A percentile compares a stretch with the other conserved stretches of the same genome.
Conservation (phyloP, 2,888 invertebrate genomes). For the Limnephilus lunatus region DNA sequence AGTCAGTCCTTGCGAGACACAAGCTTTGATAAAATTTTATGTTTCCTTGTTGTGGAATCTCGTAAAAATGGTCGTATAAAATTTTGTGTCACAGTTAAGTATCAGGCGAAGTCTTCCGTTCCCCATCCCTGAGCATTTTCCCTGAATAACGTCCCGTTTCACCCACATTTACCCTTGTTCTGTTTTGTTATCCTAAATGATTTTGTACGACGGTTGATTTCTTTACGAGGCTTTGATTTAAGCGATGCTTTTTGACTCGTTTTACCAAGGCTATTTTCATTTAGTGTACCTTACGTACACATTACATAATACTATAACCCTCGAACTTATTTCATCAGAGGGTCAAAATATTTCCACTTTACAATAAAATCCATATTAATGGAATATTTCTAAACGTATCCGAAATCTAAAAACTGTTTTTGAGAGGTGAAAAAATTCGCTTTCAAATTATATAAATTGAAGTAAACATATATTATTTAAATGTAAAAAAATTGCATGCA, state of each 20-base stretch:
- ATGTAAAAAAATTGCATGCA: no score
- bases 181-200: not conserved
- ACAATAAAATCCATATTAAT: no score
- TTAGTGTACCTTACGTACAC: not conserved
- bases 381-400: no score
- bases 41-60: not conserved
- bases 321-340: no score
- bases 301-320: no score
- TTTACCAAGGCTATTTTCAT: not conserved
- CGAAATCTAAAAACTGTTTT: no score
- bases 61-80: not conserved
- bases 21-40: not conserved
- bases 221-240: not conserved
- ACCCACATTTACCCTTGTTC: not conserved
- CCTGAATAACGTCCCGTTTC: not conserved
- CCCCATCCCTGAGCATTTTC: not conserved
- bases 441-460: no score
- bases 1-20: not conserved
- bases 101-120: not conserved
- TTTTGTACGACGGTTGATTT: not conserved
- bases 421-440: no score
- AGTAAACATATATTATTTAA: no score
- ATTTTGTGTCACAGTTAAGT: not conserved
- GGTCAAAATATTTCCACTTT: no score
- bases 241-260: not conserved